These are phyloP conservation scores for Ophion ellenae DNA, from an alignment of 2,888 invertebrate species.

Conservation along the genomic window DNA sequence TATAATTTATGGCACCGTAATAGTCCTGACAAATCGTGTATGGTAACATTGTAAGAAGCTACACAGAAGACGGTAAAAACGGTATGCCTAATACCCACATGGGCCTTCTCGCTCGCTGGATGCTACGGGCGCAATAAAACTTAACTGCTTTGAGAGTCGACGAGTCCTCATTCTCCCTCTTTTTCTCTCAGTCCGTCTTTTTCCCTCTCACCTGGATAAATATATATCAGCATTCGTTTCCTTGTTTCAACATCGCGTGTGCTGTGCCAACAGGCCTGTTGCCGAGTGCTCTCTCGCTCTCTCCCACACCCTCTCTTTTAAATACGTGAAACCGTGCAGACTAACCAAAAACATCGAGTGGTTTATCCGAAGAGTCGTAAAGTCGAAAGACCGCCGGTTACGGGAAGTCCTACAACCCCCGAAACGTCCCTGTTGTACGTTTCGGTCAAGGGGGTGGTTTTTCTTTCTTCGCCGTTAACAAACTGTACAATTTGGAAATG, in stretches of 20 bases:
- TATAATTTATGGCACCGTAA: slow-evolving; percentile 80
- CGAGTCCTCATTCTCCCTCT: slow-evolving; percentile 62
- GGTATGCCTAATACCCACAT: slow-evolving; percentile 71
- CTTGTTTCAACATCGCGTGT: slow-evolving; percentile 62
- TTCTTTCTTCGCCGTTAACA: slow-evolving; percentile 33
- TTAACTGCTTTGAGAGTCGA: slow-evolving; percentile 75
- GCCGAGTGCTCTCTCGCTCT: slow-evolving; percentile 39
- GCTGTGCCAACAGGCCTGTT: slow-evolving; percentile 72
- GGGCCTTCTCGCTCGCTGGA: slow-evolving; percentile 55
- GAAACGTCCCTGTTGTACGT: slow-evolving; percentile 9
- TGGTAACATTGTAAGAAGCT: slow-evolving; percentile 80
- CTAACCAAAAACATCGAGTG: slow-evolving; percentile 41
- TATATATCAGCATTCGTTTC: slow-evolving; percentile 32
- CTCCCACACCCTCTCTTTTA: not conserved
- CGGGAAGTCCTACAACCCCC: slow-evolving; percentile 51
- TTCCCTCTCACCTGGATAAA: slow-evolving; percentile 12
- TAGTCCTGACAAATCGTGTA: slow-evolving; percentile 81
- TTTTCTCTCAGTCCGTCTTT: slow-evolving; percentile 33
- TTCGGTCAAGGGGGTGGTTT: slow-evolving; percentile 38
- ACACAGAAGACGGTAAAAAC: slow-evolving; percentile 77
- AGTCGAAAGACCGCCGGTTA: slow-evolving; percentile 49
- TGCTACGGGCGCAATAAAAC: slow-evolving; percentile 78
- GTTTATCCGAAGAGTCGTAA: slow-evolving; percentile 64
- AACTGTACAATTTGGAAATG: slow-evolving; percentile 1
- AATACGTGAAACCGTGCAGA: slow-evolving; percentile 38